Base-by-base conservation (phyloP, 1,140 invertebrate genomes). In the Drosophila bifasciata region DNA sequence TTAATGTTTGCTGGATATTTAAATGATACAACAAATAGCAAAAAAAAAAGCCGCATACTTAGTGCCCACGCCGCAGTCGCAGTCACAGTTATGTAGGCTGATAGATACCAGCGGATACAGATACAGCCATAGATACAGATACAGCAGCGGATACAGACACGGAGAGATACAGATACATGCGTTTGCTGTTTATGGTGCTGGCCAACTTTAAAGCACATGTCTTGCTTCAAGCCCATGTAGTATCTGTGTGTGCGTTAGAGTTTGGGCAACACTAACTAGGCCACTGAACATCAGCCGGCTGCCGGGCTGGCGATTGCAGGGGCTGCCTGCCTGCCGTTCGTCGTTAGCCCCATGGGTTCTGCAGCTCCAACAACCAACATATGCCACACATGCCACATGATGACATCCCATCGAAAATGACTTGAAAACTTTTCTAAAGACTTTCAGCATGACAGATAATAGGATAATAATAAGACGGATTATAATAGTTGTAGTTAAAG, bases 1-100 rank as follows among this genome's bases (percentile, higher is more conserved):
- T 56, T 76, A 77, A 81, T 85, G 81, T 77, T 85, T 80, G 61
- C 69, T 76, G 68, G 66, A 86, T 86, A 84, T 71, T 78, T 72
- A 69, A 77, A 71, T 66, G 74, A 62, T 43, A 62, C 68, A 79
- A 70, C 55, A 78, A 83, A 84, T 53, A 49, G 55, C 60, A 70
- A 75, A 36, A 69, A 78, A 70, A 75, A 36, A 69, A 78, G 83
- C 39, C 83, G 69, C 68, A 85, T 88, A 85, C 83, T 85, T 85
- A 88, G 74, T 67, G 83, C 81, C 81, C 81, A 86, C 81, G 73
- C 70, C 63, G 16, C 56, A 43, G 57, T 67, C 60, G 19, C 60
- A 45, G 41, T 51, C 62, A 50, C 66, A 79, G 76, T 79, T 83
- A 75, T 74, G 64, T 75, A 75, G 71, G 72, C 49, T 59, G 60